Conservation (phyloP, 1,140 invertebrate species). For the Sesamia nonagrioides region DNA sequence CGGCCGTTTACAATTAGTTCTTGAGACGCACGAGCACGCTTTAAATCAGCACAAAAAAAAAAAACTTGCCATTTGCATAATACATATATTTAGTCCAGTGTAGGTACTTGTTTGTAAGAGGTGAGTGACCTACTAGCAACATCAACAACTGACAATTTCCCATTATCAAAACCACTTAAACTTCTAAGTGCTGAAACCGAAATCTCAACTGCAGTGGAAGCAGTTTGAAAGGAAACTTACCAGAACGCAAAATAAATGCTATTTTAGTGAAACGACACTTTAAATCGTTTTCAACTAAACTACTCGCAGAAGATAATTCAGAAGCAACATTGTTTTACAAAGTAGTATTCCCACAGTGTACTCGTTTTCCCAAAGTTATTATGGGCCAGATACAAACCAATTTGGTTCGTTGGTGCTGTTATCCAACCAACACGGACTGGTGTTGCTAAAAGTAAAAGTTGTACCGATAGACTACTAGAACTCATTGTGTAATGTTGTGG, state of each 20-base stretch:
- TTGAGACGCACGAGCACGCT: too few species aligned
- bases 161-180: slow-evolving; percentile 5
- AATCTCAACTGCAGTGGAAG: background rate
- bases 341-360: slow-evolving; percentile 22
- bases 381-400: slow-evolving; percentile 1
- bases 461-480: slow-evolving; percentile 28
- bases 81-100: too few species aligned
- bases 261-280: slow-evolving; percentile 1
- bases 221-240: background rate
- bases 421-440: slow-evolving; percentile 54
- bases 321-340: slow-evolving; percentile 8
- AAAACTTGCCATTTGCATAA: too few species aligned
- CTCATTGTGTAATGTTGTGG: background rate
- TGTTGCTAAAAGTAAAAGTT: slow-evolving; percentile 67
- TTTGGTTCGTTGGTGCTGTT: slow-evolving; percentile 48
- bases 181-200: background rate
- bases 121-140: too few species aligned
- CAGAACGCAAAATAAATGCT: background rate
- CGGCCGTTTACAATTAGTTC: too few species aligned
- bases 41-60: too few species aligned
- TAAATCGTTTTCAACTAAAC: background rate
- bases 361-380: slow-evolving; percentile 39
- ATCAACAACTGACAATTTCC: background rate
- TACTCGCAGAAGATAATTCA: slow-evolving; percentile 36
- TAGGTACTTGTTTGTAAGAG: too few species aligned